phyloP scores from a whole-genome alignment of 2,797 vertebrate genomes.

The Brachyrhaphis roseni region DNA sequence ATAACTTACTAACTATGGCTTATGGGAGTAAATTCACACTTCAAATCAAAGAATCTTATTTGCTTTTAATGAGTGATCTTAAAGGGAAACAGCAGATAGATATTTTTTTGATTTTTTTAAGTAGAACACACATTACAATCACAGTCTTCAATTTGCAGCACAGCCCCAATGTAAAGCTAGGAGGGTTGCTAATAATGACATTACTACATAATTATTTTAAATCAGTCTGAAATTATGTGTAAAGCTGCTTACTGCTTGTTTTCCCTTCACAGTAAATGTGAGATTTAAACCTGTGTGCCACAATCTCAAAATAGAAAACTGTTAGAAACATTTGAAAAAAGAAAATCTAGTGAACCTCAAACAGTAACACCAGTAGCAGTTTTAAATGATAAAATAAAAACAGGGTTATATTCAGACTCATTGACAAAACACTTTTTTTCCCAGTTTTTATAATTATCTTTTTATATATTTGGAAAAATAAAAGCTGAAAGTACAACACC shows the following conservation, averaged over 20 bases:
- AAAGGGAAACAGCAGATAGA: slow-evolving; percentile 10
- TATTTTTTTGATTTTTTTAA: neutral
- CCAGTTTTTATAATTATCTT: neutral
- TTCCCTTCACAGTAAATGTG: neutral
- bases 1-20: neutral
- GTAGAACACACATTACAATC: slow-evolving; percentile 16
- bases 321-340: neutral
- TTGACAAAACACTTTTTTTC: neutral
- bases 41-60: neutral
- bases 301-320: neutral
- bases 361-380: neutral
- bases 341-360: neutral
- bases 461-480: neutral
- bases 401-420: neutral
- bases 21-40: neutral
- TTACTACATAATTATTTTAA: neutral
- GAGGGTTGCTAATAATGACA: neutral
- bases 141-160: slow-evolving; percentile 23
- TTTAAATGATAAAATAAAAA: neutral
- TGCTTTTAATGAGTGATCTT: slow-evolving; percentile 11
- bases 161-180: slow-evolving; percentile 17
- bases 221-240: neutral
- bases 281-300: neutral
- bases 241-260: neutral
- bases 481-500: neutral